These are phyloP conservation scores for Liolophura sinensis DNA, from an alignment of 1,140 invertebrate genomes.

Conservation along the genomic window DNA sequence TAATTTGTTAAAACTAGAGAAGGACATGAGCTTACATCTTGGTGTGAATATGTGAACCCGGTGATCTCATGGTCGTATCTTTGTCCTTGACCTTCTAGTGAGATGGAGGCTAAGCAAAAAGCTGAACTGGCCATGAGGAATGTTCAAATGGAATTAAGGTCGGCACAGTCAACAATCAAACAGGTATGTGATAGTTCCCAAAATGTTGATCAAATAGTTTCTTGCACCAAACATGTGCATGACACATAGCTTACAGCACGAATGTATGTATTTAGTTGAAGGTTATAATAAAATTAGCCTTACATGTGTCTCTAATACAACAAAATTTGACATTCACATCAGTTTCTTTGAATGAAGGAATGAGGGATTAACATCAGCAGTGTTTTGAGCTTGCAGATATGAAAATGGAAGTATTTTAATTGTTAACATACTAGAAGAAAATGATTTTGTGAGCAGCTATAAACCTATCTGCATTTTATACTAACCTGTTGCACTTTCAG, in stretches of 20 bases:
- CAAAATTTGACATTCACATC: too few relatives aligned
- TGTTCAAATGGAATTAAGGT: slow-evolving; percentile 48
- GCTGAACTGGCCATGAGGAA: slow-evolving; percentile 51
- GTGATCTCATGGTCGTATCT: not conserved
- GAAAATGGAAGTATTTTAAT: not conserved
- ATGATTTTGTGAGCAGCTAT: not conserved
- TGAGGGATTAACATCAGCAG: too few relatives aligned
- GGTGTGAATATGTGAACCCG: too few relatives aligned
- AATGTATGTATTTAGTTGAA: too few relatives aligned
- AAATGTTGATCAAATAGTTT: too few relatives aligned
- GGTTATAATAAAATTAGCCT: too few relatives aligned
- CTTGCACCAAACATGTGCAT: too few relatives aligned
- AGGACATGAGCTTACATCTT: too few relatives aligned
- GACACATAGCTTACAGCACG: too few relatives aligned
- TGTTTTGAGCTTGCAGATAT: not conserved
- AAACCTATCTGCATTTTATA: not conserved
- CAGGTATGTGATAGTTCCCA: slow-evolving; percentile 37
- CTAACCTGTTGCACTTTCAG: slow-evolving; percentile 17
- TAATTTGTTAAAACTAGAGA: too few relatives aligned
- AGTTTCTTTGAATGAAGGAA: too few relatives aligned
- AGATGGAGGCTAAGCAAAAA: slow-evolving; percentile 48
- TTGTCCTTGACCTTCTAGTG: slow-evolving; percentile 27
- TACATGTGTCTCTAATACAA: too few relatives aligned
- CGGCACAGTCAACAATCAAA: slow-evolving; percentile 39
- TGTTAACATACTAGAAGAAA: not conserved